These are phyloP conservation scores for Pachyrhynchus sulphureomaculatus DNA, from an alignment of 1,140 invertebrate species.

Conservation along the genomic window DNA sequence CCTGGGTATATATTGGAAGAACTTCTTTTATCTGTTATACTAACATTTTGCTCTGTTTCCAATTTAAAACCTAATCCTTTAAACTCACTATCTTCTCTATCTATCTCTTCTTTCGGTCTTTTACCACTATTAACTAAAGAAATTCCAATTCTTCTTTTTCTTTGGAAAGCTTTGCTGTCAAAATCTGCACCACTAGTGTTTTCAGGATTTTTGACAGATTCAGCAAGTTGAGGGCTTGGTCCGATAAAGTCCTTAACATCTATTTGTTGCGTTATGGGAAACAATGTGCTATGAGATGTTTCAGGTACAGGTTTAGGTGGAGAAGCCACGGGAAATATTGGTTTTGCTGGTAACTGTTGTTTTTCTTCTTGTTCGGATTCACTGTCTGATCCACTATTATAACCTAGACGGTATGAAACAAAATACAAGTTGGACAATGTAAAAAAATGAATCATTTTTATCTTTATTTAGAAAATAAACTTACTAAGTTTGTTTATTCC, in stretches of 20 bases:
- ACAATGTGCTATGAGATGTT: conserved; percentile 48
- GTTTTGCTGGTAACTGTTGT: conserved; percentile 4
- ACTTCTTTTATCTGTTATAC: conserved; percentile 43
- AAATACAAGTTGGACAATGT: no score
- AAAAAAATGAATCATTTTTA: no score
- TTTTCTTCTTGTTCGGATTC: conserved; percentile 55
- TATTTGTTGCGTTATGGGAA: conserved; percentile 51
- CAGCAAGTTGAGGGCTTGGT: conserved; percentile 8
- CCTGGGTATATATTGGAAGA: conserved; percentile 13
- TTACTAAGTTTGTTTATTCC: no score
- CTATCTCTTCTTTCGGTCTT: conserved; percentile 25
- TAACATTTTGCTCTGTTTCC: not conserved
- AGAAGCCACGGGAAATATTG: conserved; percentile 30
- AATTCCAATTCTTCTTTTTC: conserved; percentile 46
- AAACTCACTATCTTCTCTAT: conserved; percentile 18
- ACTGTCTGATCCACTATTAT: conserved; percentile 47
- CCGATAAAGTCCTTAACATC: conserved; percentile 41
- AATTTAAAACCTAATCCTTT: conserved; percentile 50
- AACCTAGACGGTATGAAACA: no score
- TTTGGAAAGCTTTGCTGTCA: conserved; percentile 49
- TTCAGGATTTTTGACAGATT: conserved; percentile 28
- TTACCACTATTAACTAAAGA: conserved; percentile 41
- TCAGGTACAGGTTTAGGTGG: conserved; percentile 5
- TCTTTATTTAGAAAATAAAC: no score
- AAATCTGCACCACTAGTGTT: conserved; percentile 37